A percentile compares a stretch with the other conserved stretches of the same genome.
These are phyloP conservation scores for Chionoecetes opilio DNA, from an alignment of 1,140 invertebrate species.

Conservation along the genomic window DNA sequence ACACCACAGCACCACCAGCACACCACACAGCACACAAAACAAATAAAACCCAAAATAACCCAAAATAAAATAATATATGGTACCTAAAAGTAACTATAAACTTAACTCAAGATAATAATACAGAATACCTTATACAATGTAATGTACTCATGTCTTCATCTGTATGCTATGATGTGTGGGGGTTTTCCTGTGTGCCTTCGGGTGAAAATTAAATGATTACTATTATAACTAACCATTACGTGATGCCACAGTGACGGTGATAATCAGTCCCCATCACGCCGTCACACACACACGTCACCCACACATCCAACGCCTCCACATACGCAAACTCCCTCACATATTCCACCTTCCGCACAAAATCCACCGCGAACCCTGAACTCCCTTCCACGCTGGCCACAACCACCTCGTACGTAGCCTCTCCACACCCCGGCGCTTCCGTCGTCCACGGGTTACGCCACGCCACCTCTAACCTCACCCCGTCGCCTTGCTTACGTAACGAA, in stretches of 20 bases:
- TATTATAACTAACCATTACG: too few species aligned
- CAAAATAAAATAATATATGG: too few species aligned
- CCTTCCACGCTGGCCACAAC: background rate
- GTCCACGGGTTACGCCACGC: constrained; percentile 53
- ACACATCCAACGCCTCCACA: constrained; percentile 4
- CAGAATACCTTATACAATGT: too few species aligned
- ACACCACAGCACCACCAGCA: background rate
- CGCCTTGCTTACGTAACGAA: background rate
- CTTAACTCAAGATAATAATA: too few species aligned
- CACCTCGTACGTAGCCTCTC: constrained; percentile 38
- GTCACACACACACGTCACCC: constrained; percentile 64
- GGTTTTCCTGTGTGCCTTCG: too few species aligned
- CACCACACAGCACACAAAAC: background rate
- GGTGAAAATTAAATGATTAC: too few species aligned
- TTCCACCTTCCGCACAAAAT: background rate
- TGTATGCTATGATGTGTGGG: too few species aligned
- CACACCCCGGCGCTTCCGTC: constrained; percentile 33
- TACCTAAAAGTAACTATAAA: too few species aligned
- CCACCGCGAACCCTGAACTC: background rate
- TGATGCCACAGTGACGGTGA: too few species aligned
- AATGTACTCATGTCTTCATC: too few species aligned
- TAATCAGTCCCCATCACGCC: background rate
- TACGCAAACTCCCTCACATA: background rate
- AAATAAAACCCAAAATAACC: too few species aligned
- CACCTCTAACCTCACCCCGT: background rate